These are phyloP conservation scores for Ophioninae sp. DNA, from an alignment of 2,888 invertebrate species.

Conservation along the genomic window DNA sequence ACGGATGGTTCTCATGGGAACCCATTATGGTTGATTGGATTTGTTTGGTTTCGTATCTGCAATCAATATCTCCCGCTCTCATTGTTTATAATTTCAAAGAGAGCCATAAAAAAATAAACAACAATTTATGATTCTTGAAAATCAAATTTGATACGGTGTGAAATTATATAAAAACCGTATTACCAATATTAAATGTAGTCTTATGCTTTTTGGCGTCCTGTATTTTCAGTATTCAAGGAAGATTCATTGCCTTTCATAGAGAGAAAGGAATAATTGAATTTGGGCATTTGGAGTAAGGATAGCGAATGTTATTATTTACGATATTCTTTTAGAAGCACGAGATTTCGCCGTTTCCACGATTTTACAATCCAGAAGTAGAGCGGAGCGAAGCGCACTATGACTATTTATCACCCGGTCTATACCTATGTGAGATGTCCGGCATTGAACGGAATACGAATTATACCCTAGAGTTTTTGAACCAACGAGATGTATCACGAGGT, in stretches of 20 bases:
- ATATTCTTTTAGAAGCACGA: conserved; percentile 9
- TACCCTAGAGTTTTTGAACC: conserved; percentile 70
- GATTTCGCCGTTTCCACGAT: conserved; percentile 24
- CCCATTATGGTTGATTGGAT: too few relatives aligned
- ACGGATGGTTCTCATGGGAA: too few relatives aligned
- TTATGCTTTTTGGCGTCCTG: too few relatives aligned
- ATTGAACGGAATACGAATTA: conserved; percentile 75
- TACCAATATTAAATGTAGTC: too few relatives aligned
- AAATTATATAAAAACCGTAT: too few relatives aligned
- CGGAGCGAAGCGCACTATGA: conserved; percentile 66
- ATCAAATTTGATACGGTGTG: too few relatives aligned
- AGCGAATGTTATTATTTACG: background rate
- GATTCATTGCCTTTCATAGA: background rate
- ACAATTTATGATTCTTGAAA: too few relatives aligned
- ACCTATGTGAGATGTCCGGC: conserved; percentile 30
- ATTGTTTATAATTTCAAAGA: too few relatives aligned
- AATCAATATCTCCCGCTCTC: too few relatives aligned
- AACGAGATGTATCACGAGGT: conserved; percentile 61
- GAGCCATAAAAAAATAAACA: too few relatives aligned
- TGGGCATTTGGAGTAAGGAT: background rate
- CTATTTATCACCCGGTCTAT: conserved; percentile 73
- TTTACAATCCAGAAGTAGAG: conserved; percentile 24
- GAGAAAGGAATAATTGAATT: conserved; percentile 5
- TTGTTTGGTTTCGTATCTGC: too few relatives aligned
- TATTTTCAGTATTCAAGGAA: background rate